Base-by-base conservation (phyloP, 2,888 invertebrate species). In the Pseudococcus jackbeardsleyi region DNA sequence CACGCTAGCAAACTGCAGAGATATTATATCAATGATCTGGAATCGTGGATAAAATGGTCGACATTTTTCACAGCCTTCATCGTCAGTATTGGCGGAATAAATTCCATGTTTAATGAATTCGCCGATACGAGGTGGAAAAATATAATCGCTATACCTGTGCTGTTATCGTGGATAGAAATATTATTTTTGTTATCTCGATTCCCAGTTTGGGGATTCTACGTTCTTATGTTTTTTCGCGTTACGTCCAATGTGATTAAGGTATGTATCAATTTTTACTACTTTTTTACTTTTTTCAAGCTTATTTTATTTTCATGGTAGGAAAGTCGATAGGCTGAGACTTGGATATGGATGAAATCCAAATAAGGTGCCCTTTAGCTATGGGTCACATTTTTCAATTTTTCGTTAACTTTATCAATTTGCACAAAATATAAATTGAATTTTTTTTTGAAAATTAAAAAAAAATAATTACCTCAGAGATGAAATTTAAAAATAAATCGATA, bases 161-260 rank as follows among this genome's bases (percentile, higher is more conserved):
- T 94, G 15, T 90, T 93, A 4, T 92, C 93, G 0, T 94, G 94
- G 94, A 90, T 93, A 15, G 93, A 94, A 90, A 91, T 94, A 90
- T 93, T 94, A 92, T 93, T 94, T 88, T 90, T 94, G 1, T 90
- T 93, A 1, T 93, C 94, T 0, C 91, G 93, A 88, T 93, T 93
- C 89, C 94, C 93, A 0, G 93, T 92, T 86, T 93, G 93, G 92
- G 94, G 94, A 0, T 93, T 93, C 90, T 93, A 93, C 91, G 93
- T 94, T 1, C 92, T 93, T 8, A 94, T 94, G 94, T 94, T 94
- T 91, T 93, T 93, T n/a, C 93, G 93, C 90, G 94, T 94, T 0
- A 93, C 93, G 0, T 91, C 92, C 1, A 93, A 93, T 91, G 93
- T 93, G 88, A 90, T 93, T 2, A 93, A 93, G 91, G 94, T 93